These are phyloP conservation scores for Drosophila seclusa DNA, from an alignment of 2,888 invertebrate genomes.

Conservation along the genomic window DNA sequence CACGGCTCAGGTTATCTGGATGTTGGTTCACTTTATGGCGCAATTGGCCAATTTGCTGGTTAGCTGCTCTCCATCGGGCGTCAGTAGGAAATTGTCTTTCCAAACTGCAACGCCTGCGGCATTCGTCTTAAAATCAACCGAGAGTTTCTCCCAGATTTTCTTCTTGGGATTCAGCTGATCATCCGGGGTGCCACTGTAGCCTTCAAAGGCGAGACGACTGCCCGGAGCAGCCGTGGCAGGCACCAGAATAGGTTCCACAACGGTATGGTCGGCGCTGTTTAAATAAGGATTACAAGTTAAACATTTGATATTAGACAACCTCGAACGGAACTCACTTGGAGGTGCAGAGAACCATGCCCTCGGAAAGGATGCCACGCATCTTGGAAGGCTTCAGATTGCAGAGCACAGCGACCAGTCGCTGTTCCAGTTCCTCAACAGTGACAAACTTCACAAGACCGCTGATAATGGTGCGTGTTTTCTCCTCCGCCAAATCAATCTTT, in stretches of 20 bases:
- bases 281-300: neutral
- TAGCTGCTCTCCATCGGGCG: conserved; percentile 90
- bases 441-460: conserved; percentile 97
- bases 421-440: conserved; percentile 94
- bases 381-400: conserved; percentile 99
- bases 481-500: conserved; percentile 95
- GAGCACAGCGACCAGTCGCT: conserved; percentile 95
- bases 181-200: conserved; percentile 93
- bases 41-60: conserved; percentile 92
- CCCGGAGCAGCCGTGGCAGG: conserved; percentile 92
- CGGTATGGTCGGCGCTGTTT: conserved; percentile 89
- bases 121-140: conserved; percentile 91
- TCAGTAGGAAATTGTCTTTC: conserved; percentile 92
- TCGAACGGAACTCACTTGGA: conserved; percentile 87
- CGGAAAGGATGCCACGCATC: conserved; percentile 96
- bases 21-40: conserved; percentile 89
- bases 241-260: conserved; percentile 94
- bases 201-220: conserved; percentile 93
- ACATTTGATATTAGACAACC: neutral
- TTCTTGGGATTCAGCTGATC: conserved; percentile 97
- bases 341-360: conserved; percentile 97
- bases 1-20: conserved; percentile 70
- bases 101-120: conserved; percentile 91
- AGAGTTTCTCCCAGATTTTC: conserved; percentile 97
- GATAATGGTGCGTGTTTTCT: conserved; percentile 89